These are phyloP conservation scores for Trematocara marginatum DNA, from an alignment of 2,113 vertebrate genomes.

Conservation along the genomic window DNA sequence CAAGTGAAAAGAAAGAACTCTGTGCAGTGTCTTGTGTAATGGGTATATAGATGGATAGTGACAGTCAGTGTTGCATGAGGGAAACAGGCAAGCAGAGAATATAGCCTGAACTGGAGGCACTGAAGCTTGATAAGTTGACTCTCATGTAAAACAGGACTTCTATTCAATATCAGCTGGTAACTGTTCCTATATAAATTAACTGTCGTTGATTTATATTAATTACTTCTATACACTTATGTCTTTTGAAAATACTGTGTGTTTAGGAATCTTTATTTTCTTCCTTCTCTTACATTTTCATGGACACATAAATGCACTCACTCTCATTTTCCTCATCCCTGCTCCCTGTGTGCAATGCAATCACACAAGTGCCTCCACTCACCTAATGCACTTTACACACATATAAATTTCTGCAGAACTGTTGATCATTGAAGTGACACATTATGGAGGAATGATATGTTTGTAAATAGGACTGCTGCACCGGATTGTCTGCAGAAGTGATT, in stretches of 20 bases:
- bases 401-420: not conserved
- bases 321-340: not conserved
- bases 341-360: not conserved
- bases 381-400: not conserved
- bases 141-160: conserved; percentile 34
- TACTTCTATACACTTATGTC: not conserved
- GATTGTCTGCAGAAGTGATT: not conserved
- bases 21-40: conserved; percentile 40
- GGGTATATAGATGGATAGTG: conserved; percentile 55
- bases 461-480: not conserved
- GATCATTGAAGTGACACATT: not conserved
- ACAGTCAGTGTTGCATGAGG: conserved; percentile 55
- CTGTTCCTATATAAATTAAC: not conserved
- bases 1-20: conserved; percentile 4
- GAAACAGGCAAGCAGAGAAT: conserved; percentile 34
- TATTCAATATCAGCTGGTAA: not conserved
- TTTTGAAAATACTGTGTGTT: not conserved
- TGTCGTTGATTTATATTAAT: not conserved
- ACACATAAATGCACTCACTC: not conserved
- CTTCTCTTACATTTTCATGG: not conserved
- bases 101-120: conserved; percentile 33
- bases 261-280: not conserved
- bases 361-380: not conserved
- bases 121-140: conserved; percentile 25
- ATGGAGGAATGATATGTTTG: not conserved